Base-by-base conservation (phyloP, 2,797 vertebrate species). In the Galaxias olidus region DNA sequence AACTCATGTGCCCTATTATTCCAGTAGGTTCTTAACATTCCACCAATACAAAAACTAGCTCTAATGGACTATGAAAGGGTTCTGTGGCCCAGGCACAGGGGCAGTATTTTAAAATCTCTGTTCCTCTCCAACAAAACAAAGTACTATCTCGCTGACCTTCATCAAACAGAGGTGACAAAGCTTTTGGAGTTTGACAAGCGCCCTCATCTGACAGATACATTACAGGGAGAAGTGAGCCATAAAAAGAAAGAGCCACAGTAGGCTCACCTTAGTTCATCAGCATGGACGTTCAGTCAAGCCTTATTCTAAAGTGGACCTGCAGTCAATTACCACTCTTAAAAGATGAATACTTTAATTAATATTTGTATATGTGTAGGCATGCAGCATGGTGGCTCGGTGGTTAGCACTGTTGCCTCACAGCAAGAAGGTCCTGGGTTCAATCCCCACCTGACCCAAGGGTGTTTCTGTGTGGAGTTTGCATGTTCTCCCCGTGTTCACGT, bases 181-280 rank as follows among this genome's bases (percentile, higher is more conserved):
- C 51, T 8, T 45, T 59, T 12, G 41, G 17, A 30, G 47, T 8
- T 12, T 53, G 44, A 41, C 64, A 54, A 53, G 20, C 57, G 20
- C 47, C 8, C 6, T 47, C 45, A 52, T 20, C 41, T 57, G 69
- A 65, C 57, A 41, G 55, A 59, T 46, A 4, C 30, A 51, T 43
- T 8, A 19, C 56, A 55, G 46, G 40, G 40, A 61, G n/a, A 49
- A 42, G 41, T 70, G 66, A 77, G 52, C 58, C 61, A 60, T 48
- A 56, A 18, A 44, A 40, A 68, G 44, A 71, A 69, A 63, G 61
- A 63, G 11, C 8, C 19, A 18, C 62, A 58, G 71, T 68, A 61
- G 12, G 43, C 10, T 30, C 10, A 13, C 49, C 30, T 44, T 10
- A 19, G 51, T 41, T 12, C 18, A 14, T 41, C 9, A 1, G 30